phyloP scores from a whole-genome alignment of 2,113 vertebrate genomes.

The Brachionichthys hirsutus region DNA sequence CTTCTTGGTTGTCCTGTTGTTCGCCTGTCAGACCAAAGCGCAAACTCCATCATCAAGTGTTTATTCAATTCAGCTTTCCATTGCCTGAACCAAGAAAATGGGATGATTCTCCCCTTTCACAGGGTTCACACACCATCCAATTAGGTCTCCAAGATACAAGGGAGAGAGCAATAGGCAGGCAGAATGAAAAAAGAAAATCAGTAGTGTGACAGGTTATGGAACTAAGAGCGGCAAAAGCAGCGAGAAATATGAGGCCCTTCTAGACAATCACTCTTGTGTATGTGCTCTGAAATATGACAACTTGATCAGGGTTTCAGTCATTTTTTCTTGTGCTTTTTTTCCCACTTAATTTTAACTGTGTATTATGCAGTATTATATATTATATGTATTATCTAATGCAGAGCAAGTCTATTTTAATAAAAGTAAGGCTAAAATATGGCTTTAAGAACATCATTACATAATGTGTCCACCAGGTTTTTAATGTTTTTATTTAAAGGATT shows the following conservation, averaged over 20 bases:
- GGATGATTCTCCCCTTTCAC: conserved; percentile 48
- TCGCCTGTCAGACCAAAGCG: conserved; percentile 54
- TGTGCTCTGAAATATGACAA: not conserved
- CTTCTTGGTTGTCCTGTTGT: conserved; percentile 44
- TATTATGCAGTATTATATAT: too few relatives aligned
- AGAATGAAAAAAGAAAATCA: conserved; percentile 20
- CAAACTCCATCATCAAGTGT: conserved; percentile 61
- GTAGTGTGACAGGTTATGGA: conserved; percentile 17
- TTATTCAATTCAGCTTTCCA: conserved; percentile 51
- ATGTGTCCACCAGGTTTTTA: too few relatives aligned
- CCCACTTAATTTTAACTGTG: too few relatives aligned
- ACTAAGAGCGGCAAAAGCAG: conserved; percentile 20
- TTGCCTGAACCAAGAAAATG: conserved; percentile 52
- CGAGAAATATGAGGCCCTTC: conserved; percentile 1
- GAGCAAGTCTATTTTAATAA: too few relatives aligned
- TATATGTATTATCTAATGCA: too few relatives aligned
- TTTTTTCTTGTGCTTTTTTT: too few relatives aligned
- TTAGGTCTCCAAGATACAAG: conserved; percentile 51
- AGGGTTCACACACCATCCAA: conserved; percentile 57
- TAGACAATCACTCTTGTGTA: not conserved
- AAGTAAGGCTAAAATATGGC: too few relatives aligned
- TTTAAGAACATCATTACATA: too few relatives aligned
- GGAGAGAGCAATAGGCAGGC: conserved; percentile 40
- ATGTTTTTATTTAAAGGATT: too few relatives aligned
- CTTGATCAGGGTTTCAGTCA: not conserved